Base-by-base conservation (phyloP, 2,888 invertebrate genomes). In the Tiliacea aurago region DNA sequence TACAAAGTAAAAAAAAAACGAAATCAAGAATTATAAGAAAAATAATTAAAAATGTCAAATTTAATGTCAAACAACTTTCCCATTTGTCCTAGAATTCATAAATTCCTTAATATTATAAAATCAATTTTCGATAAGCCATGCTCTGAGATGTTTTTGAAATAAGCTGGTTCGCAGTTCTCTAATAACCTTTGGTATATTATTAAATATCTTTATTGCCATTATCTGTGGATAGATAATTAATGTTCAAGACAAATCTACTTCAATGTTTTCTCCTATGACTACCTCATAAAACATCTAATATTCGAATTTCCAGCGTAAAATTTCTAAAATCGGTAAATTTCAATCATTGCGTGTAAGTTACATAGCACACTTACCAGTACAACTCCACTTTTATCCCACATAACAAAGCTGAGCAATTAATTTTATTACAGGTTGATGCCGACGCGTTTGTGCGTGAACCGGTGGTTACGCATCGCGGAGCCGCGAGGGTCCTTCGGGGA, bases 391-490 rank as follows among this genome's bases (percentile, higher is more conserved):
- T 80, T 83, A 82, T 76, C 61, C 75, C 75, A 68, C 64, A 62
- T 62, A 71, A 81, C 81, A 80, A 81, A 81, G 75, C 84, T 83
- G 78, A 80, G 90, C 89, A 91, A 90, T 92, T 91, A 92, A 91
- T 91, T 91, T 91, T 89, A 92, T 92, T 91, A 90, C 89, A 87
- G 88, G 86, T 87, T 84, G 85, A 85, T 85, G 86, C 80, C 76
- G 82, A 84, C 88, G 90, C 89, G 91, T 91, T 90, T 90, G 89
- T 87, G 92, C 92, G 91, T 91, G 86, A 92, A 91, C 86, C 86
- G 86, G 85, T 80, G 86, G 86, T 85, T 90, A 89, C 89, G 89
- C 86, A 77, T 81, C 84, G 83, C 73, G 75, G 74, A 73, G 71
- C 81, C 84, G 81, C 84, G 81, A 91, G 89, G 85, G 88, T 88